Conservation (phyloP, 2,113 vertebrate genomes). For the Bujurquina vittata region DNA sequence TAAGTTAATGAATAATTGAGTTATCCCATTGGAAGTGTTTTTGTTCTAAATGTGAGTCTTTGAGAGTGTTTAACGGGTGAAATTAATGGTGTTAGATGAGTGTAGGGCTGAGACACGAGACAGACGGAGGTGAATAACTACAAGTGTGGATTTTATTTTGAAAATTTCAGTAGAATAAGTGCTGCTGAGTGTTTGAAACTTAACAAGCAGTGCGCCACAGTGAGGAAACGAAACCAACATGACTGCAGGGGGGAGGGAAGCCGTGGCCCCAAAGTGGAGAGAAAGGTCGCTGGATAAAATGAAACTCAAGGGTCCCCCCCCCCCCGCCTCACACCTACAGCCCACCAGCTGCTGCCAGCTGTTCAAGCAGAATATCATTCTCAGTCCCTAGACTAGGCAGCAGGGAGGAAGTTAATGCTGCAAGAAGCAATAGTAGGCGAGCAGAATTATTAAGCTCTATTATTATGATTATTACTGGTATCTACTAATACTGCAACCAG, state of each 20-base stretch:
- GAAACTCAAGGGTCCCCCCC: not conserved
- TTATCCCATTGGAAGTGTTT: not conserved
- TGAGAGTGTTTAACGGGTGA: not conserved
- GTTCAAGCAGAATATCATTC: not conserved
- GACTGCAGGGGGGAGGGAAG: not conserved
- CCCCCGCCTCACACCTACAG: not conserved
- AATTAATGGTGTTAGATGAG: not conserved
- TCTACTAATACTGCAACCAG: not conserved
- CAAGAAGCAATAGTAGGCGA: not conserved
- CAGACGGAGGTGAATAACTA: not conserved
- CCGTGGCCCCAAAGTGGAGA: not conserved
- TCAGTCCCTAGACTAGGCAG: not conserved
- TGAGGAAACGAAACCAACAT: conserved; percentile 51
- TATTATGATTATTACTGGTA: not conserved
- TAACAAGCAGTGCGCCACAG: too few species aligned
- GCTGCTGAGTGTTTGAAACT: not conserved
- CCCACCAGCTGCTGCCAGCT: not conserved
- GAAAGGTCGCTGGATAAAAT: conserved; percentile 10
- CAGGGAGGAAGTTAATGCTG: not conserved
- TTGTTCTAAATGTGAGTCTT: not conserved
- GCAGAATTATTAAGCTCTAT: not conserved
- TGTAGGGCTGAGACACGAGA: not conserved
- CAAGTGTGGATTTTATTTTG: conserved; percentile 31
- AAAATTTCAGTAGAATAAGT: not conserved
- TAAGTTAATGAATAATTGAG: not conserved